A percentile compares a stretch with the other conserved stretches of the same genome.
These are phyloP conservation scores for Drosophila tripunctata DNA, from an alignment of 2,888 invertebrate species.

Conservation along the genomic window DNA sequence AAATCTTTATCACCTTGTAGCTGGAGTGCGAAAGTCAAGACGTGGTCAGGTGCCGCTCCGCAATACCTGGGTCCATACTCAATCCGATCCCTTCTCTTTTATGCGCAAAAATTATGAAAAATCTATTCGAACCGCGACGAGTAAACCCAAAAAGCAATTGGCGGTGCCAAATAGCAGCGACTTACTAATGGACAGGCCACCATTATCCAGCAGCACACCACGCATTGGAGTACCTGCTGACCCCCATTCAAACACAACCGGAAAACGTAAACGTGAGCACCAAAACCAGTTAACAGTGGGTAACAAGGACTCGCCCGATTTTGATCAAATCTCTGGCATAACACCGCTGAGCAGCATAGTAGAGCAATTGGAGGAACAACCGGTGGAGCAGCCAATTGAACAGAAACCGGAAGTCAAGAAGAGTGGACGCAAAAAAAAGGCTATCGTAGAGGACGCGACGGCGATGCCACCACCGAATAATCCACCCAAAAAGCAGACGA, in stretches of 20 bases:
- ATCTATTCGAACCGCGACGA: not conserved
- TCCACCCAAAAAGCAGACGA: not conserved
- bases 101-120: slow-evolving; percentile 9
- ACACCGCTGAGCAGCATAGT: not conserved
- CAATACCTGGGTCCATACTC: slow-evolving; percentile 45
- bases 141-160: slow-evolving; percentile 7
- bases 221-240: too few relatives aligned
- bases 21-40: slow-evolving; percentile 69
- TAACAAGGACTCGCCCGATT: too few relatives aligned
- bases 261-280: not conserved
- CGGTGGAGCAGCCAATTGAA: not conserved
- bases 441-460: too few relatives aligned
- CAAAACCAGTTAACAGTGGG: not conserved
- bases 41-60: slow-evolving; percentile 66
- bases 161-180: not conserved
- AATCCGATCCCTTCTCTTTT: slow-evolving; percentile 43
- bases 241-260: too few relatives aligned
- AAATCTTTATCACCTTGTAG: slow-evolving; percentile 4
- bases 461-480: not conserved
- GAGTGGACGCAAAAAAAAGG: not conserved
- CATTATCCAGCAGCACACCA: slow-evolving; percentile 43
- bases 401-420: not conserved
- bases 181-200: slow-evolving; percentile 1
- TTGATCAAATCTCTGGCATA: slow-evolving; percentile 18
- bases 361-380: slow-evolving; percentile 3